Percentiles rank a stretch among this genome's conserved stretches.
Conservation (phyloP, 2,888 invertebrate genomes). For the Conistra vaccinii region DNA sequence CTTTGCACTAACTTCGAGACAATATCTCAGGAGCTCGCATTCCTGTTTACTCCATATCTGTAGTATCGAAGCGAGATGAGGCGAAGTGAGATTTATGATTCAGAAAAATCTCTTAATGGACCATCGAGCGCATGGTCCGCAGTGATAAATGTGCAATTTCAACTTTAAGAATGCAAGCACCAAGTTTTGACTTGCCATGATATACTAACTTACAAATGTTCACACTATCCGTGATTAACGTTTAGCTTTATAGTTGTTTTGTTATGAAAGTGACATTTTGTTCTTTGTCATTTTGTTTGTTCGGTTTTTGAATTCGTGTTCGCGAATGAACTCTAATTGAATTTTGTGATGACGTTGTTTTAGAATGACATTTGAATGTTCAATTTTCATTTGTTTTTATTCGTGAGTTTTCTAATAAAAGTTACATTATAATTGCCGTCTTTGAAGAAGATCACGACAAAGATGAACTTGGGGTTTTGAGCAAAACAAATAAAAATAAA, state of each 20-base stretch:
- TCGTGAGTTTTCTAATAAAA: not conserved
- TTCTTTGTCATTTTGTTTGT: slow-evolving; percentile 5
- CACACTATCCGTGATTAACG: slow-evolving; percentile 79
- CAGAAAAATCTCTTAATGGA: slow-evolving; percentile 90
- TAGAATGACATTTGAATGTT: slow-evolving; percentile 26
- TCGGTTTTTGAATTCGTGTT: slow-evolving; percentile 28
- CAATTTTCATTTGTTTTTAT: not conserved
- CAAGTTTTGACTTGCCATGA: slow-evolving; percentile 88
- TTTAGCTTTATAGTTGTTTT: slow-evolving; percentile 58
- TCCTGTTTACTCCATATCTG: slow-evolving; percentile 85
- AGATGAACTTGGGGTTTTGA: not conserved
- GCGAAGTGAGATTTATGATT: slow-evolving; percentile 90
- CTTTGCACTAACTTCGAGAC: slow-evolving; percentile 64
- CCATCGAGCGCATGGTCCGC: slow-evolving; percentile 85
- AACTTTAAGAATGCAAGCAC: slow-evolving; percentile 89
- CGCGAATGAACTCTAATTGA: slow-evolving; percentile 32
- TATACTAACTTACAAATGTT: slow-evolving; percentile 84
- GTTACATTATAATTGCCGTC: not conserved
- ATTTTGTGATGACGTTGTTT: slow-evolving; percentile 12
- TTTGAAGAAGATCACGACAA: not conserved
- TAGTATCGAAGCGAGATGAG: slow-evolving; percentile 87
- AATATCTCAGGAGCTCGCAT: slow-evolving; percentile 71
- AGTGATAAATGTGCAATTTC: slow-evolving; percentile 90
- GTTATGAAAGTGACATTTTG: slow-evolving; percentile 43
- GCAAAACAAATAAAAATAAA: not conserved